These are phyloP conservation scores for Orthosia gracilis DNA, from an alignment of 2,888 invertebrate genomes.

Conservation along the genomic window DNA sequence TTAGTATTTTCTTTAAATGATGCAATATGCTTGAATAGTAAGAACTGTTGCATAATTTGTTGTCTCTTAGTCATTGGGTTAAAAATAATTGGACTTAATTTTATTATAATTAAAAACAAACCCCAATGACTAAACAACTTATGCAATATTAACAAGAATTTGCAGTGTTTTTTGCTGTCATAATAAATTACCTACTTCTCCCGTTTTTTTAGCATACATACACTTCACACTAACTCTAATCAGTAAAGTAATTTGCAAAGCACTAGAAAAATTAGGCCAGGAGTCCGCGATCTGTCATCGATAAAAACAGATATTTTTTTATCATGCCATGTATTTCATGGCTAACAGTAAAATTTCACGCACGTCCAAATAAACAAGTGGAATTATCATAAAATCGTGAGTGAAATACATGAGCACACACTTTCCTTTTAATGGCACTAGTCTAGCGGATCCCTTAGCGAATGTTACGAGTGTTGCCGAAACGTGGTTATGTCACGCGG, in stretches of 20 bases:
- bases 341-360: slow-evolving; percentile 27
- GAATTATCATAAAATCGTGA: slow-evolving; percentile 47
- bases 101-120: background rate
- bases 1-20: slow-evolving; percentile 18
- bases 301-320: slow-evolving; percentile 13
- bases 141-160: background rate
- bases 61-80: background rate
- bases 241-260: background rate
- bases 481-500: slow-evolving; percentile 78
- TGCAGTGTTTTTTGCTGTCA: background rate
- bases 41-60: slow-evolving; percentile 24
- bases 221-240: background rate
- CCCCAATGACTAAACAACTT: background rate
- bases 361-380: slow-evolving; percentile 34
- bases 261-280: slow-evolving; percentile 1
- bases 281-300: background rate
- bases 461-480: slow-evolving; percentile 69
- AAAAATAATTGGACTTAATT: background rate
- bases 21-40: slow-evolving; percentile 15
- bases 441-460: slow-evolving; percentile 64
- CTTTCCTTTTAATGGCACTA: slow-evolving; percentile 61
- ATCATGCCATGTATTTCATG: slow-evolving; percentile 12
- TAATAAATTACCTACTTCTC: too few species aligned
- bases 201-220: background rate
- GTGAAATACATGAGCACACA: slow-evolving; percentile 45